phyloP scores from a whole-genome alignment of 1,140 invertebrate genomes.

The Chironomus striatipennis region DNA sequence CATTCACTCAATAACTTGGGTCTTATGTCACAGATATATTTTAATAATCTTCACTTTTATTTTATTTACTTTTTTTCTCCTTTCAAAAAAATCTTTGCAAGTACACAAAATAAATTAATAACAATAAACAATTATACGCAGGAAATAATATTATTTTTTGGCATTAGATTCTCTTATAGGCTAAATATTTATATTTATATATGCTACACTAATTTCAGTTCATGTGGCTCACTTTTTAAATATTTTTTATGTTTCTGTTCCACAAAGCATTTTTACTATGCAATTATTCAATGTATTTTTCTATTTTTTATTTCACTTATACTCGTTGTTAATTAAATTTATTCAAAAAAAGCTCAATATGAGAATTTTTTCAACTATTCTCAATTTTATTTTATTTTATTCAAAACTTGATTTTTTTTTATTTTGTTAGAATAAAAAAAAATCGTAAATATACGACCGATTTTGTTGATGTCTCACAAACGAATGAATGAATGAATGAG shows the following conservation, averaged over 20 bases:
- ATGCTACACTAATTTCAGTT: slow-evolving; percentile 17
- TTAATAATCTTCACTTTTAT: background rate
- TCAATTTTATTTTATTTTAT: slow-evolving; percentile 3
- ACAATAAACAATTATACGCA: slow-evolving; percentile 4
- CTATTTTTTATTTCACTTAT: slow-evolving; percentile 4
- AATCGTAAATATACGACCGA: slow-evolving; percentile 5
- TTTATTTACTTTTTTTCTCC: too few species aligned
- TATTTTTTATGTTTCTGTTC: background rate
- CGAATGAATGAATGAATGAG: background rate
- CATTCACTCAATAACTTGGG: background rate
- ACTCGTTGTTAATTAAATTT: slow-evolving; percentile 9
- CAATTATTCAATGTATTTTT: background rate
- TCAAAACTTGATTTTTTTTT: slow-evolving; percentile 3
- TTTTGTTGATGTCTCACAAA: background rate
- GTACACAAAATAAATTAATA: background rate
- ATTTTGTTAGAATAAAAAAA: background rate
- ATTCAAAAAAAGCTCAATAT: background rate
- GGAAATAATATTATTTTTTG: slow-evolving; percentile 13
- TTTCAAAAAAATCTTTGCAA: background rate
- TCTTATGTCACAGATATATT: slow-evolving; percentile 21
- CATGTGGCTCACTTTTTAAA: background rate
- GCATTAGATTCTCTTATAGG: background rate
- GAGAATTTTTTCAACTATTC: slow-evolving; percentile 6
- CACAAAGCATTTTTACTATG: background rate
- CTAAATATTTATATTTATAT: background rate